Conservation (phyloP, 2,797 vertebrate genomes). For the Tauraco hartlaubi region DNA sequence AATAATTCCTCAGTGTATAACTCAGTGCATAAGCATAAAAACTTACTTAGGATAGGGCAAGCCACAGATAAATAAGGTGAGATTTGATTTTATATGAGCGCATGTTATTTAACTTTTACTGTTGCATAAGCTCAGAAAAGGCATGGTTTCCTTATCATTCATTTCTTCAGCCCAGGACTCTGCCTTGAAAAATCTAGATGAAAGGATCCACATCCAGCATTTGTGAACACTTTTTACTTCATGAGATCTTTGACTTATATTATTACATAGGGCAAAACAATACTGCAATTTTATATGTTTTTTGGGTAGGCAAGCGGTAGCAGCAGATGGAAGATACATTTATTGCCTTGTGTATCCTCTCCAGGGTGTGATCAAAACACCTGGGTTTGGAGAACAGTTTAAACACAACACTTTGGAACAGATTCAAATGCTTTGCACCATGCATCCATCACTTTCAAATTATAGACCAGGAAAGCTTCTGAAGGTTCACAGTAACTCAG, state of each 20-base stretch:
- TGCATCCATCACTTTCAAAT: background rate
- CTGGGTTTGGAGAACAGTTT: conserved; percentile 29
- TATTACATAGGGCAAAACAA: background rate
- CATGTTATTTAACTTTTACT: background rate
- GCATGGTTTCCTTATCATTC: background rate
- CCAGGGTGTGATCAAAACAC: conserved; percentile 29
- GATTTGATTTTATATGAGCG: background rate
- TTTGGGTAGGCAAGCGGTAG: background rate
- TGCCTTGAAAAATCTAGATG: background rate
- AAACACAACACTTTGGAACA: background rate
- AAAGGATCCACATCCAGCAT: background rate
- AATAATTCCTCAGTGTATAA: background rate
- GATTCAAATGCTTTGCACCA: background rate
- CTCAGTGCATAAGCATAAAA: background rate
- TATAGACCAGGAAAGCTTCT: background rate
- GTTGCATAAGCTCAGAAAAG: background rate
- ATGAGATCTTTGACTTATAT: background rate
- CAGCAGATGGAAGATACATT: conserved; percentile 48
- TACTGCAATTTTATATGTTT: background rate
- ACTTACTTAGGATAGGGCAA: background rate
- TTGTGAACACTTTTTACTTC: conserved; percentile 1
- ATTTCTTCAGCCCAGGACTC: background rate
- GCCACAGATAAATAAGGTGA: background rate
- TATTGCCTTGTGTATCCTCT: conserved; percentile 16
- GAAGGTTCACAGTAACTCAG: background rate